Evolutionary conservation across 2,113 vertebrate species (phyloP), one percentile per base, ranked within the genome.

Genomic region (Vulpes lagopus): DNA sequence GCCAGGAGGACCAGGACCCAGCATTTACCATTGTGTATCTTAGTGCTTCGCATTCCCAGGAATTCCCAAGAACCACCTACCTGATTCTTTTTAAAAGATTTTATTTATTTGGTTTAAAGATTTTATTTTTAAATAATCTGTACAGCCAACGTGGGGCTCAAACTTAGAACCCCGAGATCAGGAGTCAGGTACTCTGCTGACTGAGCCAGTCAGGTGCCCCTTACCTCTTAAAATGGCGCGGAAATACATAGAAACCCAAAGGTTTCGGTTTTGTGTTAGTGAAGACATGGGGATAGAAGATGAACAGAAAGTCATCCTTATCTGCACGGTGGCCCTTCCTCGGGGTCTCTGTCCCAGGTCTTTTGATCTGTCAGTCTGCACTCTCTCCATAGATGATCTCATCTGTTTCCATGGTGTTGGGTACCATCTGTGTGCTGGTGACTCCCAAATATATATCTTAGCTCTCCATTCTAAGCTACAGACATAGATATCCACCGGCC

Each of bases 381-480:
- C 59, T 93, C 38, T 83, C 67, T 94, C 59, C 59, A 27, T 57
- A 76, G 88, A 79, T 95, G 85, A 73, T 78, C 38, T 67, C 38
- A 23, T 69, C 15, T 83, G 69, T 95, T 96, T 82, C 88, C 67
- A 65, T 89, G 94, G 55, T 87, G 38, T 96, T 79, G 55, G 83
- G 53, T 35, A 62, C 73, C 86, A 55, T 93, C 69, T 96, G 62
- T 60, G 51, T 88, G 88, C 22, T 76, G 78, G 43, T 35, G 25
- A 74, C 81, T 89, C 25, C 71, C 57, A 49, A 17, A 65, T 84
- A 84, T 92, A 4, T 85, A 76, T 64, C 76, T 96, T 38, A 25
- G 38, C 59, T 96, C 67, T 94, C 5, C 22, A 57, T 91, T 89
- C 38, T 53, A 57, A 94, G 78, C 62, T 85, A 30, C 35, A 96